Base-by-base conservation (phyloP, 2,113 vertebrate species). In the Propithecus coquereli region DNA sequence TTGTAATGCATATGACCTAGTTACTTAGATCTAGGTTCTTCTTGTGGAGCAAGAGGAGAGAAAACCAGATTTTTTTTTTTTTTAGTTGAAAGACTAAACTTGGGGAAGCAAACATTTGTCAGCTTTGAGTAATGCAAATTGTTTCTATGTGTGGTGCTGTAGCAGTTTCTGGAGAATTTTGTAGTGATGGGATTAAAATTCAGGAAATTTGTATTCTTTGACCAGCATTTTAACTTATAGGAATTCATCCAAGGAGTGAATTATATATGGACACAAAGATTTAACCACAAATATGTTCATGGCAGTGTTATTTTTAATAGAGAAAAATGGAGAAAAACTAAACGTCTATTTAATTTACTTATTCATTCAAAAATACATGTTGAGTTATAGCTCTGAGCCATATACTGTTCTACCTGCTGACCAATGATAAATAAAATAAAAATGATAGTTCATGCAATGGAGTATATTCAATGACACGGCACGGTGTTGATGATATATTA, bases 151-250 rank as follows among this genome's bases (percentile, higher is more conserved):
- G 14, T 0, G 17, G 27, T 71, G 8, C 1, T 57, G 91, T 37
- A 61, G 45, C 22, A 45, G 2, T 71, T 45, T 94, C 90, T 30
- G 37, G 92, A 92, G 80, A 95, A 54, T 54, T 90, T 83, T 57
- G 66, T 70, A 54, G 52, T 40, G 25, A 81, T 81, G 47, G n/a
- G n/a, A 95, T 90, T 96, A 97, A 92, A 97, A 95, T 76, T 59
- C 37, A 89, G 9, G 16, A 79, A 77, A 94, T 94, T 63, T 91
- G 9, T 93, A 65, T 30, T 59, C 76, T 95, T 93, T 59, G 22
- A 22, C 43, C 34, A 91, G n/a, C 6, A 52, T 70, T 94, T 91
- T 89, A 90, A 76, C 34, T 81, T 83, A 12, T 45, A 97, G 59
- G 52, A 92, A 90, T 96, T 96, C 47, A 90, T 90, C 63, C 50